Conservation (phyloP, 2,797 vertebrate species). For the Rhincodon typus region DNA sequence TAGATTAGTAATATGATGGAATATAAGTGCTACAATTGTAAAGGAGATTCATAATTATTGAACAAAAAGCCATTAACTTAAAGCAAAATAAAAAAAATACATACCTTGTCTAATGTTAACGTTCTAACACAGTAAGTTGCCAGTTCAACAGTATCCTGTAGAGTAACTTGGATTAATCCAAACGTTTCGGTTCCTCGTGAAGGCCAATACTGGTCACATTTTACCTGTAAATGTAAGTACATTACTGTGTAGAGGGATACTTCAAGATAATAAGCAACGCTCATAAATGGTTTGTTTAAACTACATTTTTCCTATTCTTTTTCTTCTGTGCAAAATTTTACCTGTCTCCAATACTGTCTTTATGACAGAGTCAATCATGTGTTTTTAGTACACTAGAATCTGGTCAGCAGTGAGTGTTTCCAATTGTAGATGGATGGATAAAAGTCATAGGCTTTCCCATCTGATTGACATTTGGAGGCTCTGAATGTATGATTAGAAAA, state of each 20-base stretch:
- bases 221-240: conserved; percentile 68
- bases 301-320: not conserved
- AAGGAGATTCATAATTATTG: not conserved
- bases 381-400: not conserved
- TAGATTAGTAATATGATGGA: not conserved
- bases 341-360: no score
- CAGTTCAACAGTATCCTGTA: conserved; percentile 90
- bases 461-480: not conserved
- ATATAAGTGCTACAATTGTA: not conserved
- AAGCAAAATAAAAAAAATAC: conserved; percentile 34
- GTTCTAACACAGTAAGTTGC: conserved; percentile 95
- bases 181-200: conserved; percentile 93
- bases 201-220: conserved; percentile 98
- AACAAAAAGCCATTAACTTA: not conserved
- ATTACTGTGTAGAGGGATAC: not conserved
- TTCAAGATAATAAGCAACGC: not conserved
- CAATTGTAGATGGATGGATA: not conserved
- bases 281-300: not conserved
- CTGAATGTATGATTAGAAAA: not conserved
- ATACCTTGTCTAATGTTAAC: conserved; percentile 96
- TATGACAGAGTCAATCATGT: not conserved
- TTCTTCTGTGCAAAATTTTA: no score
- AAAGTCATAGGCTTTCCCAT: not conserved
- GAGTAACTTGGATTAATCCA: conserved; percentile 87
- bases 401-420: not conserved